These are phyloP conservation scores for Stictonetta naevosa DNA, from an alignment of 2,113 vertebrate species.

Conservation along the genomic window DNA sequence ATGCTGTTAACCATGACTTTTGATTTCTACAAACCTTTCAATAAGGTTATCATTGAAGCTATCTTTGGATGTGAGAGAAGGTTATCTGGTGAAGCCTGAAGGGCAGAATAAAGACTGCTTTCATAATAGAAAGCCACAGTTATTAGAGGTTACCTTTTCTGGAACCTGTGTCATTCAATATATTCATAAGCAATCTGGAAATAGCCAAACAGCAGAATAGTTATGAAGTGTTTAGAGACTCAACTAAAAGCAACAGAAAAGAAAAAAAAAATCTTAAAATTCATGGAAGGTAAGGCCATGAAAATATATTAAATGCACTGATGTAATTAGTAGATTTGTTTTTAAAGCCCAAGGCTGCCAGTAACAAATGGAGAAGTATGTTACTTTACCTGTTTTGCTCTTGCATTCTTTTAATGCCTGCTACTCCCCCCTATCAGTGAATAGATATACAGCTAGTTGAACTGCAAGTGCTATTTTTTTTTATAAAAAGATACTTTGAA, in stretches of 20 bases:
- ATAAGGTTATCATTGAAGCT: background rate
- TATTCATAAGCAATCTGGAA: background rate
- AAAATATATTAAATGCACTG: background rate
- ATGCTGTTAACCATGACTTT: background rate
- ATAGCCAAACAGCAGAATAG: background rate
- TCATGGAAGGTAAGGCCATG: rapidly evolving
- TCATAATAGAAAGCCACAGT: background rate
- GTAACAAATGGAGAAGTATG: background rate
- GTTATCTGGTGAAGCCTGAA: background rate
- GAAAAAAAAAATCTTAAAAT: background rate
- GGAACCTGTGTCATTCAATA: background rate
- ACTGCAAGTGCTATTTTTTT: background rate
- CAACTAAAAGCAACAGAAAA: background rate
- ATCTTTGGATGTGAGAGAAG: background rate
- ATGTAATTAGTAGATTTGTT: background rate
- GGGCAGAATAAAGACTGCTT: background rate
- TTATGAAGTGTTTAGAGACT: background rate
- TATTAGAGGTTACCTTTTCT: background rate
- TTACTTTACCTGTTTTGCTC: background rate
- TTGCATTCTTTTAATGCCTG: background rate
- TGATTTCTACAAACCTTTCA: background rate
- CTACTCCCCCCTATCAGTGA: background rate
- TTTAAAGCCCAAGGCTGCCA: background rate
- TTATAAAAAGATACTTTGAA: background rate
- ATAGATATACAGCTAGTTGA: background rate